phyloP scores from a whole-genome alignment of 2,888 invertebrate species.

The Apodemia mormo region DNA sequence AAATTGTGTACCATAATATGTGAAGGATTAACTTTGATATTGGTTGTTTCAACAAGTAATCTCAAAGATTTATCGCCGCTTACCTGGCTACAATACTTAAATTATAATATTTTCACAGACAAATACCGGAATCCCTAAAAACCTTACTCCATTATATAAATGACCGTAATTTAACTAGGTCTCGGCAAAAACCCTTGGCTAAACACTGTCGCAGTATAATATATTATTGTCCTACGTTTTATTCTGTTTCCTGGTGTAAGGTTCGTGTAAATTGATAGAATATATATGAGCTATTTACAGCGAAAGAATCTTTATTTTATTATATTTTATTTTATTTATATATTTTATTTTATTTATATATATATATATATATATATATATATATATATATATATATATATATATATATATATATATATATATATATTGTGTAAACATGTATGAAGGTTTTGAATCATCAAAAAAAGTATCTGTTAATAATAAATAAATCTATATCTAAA shows the following conservation, averaged over 20 bases:
- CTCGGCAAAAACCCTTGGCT: constrained; percentile 30
- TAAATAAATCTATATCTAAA: no score
- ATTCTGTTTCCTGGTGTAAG: constrained; percentile 27
- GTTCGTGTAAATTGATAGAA: constrained; percentile 24
- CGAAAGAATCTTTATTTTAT: constrained; percentile 8
- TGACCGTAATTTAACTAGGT: constrained; percentile 32
- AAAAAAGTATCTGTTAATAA: no score
- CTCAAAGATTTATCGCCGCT: background rate
- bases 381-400: no score
- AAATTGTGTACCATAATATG: no score
- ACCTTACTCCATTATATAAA: constrained; percentile 26
- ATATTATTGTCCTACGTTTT: constrained; percentile 30
- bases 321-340: no score
- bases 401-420: no score
- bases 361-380: no score
- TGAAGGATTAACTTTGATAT: no score
- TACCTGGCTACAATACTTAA: background rate
- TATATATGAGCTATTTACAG: constrained; percentile 17
- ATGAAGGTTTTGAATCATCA: no score
- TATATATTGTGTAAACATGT: no score
- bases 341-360: no score
- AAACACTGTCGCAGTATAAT: constrained; percentile 30
- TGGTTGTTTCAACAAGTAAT: no score
- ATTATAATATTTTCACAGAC: background rate
- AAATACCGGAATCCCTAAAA: constrained; percentile 23